Evolutionary conservation across 2,113 vertebrate species (phyloP).

Genomic region (Sebastes fasciatus): DNA sequence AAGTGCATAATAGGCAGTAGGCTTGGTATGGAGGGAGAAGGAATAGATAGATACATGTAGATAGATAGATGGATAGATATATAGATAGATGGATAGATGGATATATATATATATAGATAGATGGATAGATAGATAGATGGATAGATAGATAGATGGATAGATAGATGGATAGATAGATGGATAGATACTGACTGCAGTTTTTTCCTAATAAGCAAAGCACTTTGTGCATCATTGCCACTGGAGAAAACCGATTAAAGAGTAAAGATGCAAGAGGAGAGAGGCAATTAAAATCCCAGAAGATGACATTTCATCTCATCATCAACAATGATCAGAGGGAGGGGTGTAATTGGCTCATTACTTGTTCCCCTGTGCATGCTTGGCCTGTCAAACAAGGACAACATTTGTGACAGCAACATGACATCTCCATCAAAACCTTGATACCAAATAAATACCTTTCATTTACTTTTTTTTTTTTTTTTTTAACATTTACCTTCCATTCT

Average conservation of each 20-base stretch:
- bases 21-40: background rate
- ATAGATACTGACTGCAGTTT: background rate
- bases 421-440: background rate
- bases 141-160: background rate
- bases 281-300: slow-evolving; percentile 35
- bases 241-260: slow-evolving; percentile 15
- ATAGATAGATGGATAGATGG: too few relatives aligned
- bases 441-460: background rate
- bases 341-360: slow-evolving; percentile 37
- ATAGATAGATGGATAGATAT: too few relatives aligned
- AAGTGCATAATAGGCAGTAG: background rate
- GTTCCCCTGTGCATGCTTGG: slow-evolving; percentile 24
- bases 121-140: too few relatives aligned
- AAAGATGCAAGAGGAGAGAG: slow-evolving; percentile 18
- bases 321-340: slow-evolving; percentile 18
- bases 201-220: slow-evolving; percentile 1
- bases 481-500: too few relatives aligned
- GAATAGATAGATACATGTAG: background rate
- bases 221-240: slow-evolving; percentile 5
- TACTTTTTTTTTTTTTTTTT: background rate
- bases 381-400: slow-evolving; percentile 27
- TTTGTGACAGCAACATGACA: background rate
- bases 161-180: background rate
- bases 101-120: too few relatives aligned
- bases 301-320: slow-evolving; percentile 43